Evolutionary conservation across 1,140 invertebrate genomes (phyloP), one percentile per base, ranked within the genome.

Genomic region (Ganaspis sp.): DNA sequence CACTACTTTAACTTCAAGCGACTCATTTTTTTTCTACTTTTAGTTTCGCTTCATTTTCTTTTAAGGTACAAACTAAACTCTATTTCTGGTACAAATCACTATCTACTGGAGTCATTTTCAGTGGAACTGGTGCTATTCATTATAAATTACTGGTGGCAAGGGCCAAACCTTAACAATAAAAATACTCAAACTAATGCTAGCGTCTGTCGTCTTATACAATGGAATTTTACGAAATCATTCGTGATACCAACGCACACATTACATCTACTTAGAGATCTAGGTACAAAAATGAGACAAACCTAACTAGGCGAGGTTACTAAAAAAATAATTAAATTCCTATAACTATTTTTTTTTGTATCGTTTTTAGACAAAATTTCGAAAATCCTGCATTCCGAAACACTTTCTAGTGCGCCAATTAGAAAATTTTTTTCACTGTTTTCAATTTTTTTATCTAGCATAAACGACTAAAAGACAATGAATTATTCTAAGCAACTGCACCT

Each of bases 251-350:
- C 77, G 42, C 73, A 64, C 37, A 69, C 72, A 42, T n/a, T 73
- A 64, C 11, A 11, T 78, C 70, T 78, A 77, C 77, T 82, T 82
- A 84, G 69, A 77, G 58, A 76, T 75, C 74, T 83, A 82, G 73
- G 79, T 83, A 84, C 58, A 64, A 83, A 85, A 85, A 84, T 64
- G 70, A 82, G 77, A 23, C 58, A 81, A 78, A 81, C 70, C 71
- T 81, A 77, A 23, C 71, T 79, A 77, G 49, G 77, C 64, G 76
- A 74, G 80, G 76, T 83, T 54, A 23, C 78, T 85, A 85, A 69
- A 73, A 79, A 78, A 80, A 72, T 78, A 70, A 80, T 76, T 76
- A 76, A 72, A 69, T 72, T 53, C 37, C 58, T 77, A 69, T 71
- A 19, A 34, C 6, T 37, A 72, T 11, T 72, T 69, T 75, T 74